Evolutionary conservation across 2,888 invertebrate species (phyloP).

Genomic region (Pomacea canaliculata): DNA sequence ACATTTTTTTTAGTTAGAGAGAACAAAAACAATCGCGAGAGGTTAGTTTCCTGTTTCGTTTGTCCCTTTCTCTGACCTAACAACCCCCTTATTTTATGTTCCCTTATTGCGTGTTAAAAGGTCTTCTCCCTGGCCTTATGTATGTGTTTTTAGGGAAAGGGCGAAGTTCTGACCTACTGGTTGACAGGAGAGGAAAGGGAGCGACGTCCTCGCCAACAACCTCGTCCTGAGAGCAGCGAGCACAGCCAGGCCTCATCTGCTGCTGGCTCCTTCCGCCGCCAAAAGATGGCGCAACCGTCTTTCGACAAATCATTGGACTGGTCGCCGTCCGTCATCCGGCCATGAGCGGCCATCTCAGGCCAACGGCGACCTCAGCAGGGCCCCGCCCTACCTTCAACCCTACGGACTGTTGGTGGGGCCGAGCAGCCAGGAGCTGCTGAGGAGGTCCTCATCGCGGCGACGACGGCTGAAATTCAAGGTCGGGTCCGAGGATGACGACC

Average conservation of each 20-base stretch:
- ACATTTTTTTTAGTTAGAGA: too few species aligned
- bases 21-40: too few species aligned
- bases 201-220: conserved; percentile 34
- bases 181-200: conserved; percentile 61
- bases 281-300: background rate
- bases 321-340: conserved; percentile 15
- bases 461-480: conserved; percentile 37
- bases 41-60: too few species aligned
- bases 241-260: conserved; percentile 18
- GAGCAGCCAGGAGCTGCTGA: conserved; percentile 37
- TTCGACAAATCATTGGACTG: conserved; percentile 15
- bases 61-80: too few species aligned
- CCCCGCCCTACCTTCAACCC: conserved; percentile 30
- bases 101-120: too few species aligned
- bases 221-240: background rate
- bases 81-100: too few species aligned
- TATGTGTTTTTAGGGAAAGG: conserved; percentile 62
- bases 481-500: conserved; percentile 28
- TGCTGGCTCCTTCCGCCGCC: background rate
- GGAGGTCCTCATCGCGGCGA: conserved; percentile 38
- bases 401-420: conserved; percentile 36
- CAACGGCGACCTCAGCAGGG: background rate
- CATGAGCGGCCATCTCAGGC: conserved; percentile 2
- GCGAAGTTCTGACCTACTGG: conserved; percentile 68
- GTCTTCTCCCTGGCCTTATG: too few species aligned